phyloP scores from a whole-genome alignment of 2,797 vertebrate genomes.

The Tenualosa ilisha region DNA sequence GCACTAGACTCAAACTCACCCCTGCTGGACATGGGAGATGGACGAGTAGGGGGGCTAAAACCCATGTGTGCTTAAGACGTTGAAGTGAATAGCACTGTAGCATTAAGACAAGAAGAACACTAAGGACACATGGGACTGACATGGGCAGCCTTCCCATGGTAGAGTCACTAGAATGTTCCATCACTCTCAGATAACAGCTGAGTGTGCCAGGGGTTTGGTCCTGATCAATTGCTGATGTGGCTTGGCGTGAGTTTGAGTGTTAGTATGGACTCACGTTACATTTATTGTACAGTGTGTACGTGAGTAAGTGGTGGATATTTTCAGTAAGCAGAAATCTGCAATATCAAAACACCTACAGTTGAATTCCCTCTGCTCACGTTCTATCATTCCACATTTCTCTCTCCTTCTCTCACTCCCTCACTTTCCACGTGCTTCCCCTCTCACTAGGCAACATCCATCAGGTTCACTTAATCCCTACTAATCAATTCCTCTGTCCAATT shows the following conservation, averaged over 20 bases:
- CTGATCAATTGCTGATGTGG: not conserved
- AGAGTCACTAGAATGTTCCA: not conserved
- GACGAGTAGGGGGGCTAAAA: no score
- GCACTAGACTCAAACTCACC: no score
- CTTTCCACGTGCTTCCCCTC: not conserved
- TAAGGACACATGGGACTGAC: not conserved
- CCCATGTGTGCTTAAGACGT: no score
- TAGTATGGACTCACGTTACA: not conserved
- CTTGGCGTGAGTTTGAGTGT: conserved; percentile 23
- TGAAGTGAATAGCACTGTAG: no score
- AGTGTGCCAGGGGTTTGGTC: conserved; percentile 9
- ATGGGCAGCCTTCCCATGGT: not conserved
- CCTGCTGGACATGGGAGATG: no score
- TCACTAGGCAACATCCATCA: not conserved
- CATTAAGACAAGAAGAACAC: no score
- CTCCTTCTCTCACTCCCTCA: not conserved
- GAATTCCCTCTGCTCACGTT: conserved; percentile 29
- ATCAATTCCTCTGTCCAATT: conserved; percentile 43
- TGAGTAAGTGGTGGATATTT: not conserved
- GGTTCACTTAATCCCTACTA: conserved; percentile 64
- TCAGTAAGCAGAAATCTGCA: not conserved
- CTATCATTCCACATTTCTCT: conserved; percentile 40
- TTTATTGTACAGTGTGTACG: not conserved
- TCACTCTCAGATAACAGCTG: not conserved
- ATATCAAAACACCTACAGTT: not conserved